These are phyloP conservation scores for Cinclus cinclus DNA, from an alignment of 2,113 vertebrate genomes.

Conservation along the genomic window DNA sequence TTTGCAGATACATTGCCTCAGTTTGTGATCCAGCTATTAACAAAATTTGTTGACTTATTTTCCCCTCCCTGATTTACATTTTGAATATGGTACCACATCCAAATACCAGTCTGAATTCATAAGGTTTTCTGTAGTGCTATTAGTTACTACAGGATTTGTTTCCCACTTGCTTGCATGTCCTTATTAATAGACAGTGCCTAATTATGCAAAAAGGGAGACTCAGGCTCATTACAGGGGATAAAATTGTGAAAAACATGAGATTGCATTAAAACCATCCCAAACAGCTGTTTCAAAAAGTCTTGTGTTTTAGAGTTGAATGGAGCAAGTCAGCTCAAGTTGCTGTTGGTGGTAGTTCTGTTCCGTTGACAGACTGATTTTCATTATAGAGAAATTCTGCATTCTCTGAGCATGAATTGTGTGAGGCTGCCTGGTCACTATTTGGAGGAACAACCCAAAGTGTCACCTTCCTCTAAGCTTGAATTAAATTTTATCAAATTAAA, in stretches of 20 bases:
- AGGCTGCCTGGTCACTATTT: not conserved
- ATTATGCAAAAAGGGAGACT: not conserved
- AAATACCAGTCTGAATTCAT: not conserved
- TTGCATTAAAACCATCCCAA: not conserved
- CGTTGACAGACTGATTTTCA: not conserved
- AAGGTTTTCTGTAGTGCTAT: not conserved
- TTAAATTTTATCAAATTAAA: not conserved
- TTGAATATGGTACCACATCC: not conserved
- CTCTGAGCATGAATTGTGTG: fast-evolving
- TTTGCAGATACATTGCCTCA: not conserved
- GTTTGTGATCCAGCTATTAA: not conserved
- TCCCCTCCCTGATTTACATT: not conserved
- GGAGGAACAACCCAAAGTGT: not conserved
- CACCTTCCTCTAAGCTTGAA: not conserved
- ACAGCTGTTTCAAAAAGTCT: not conserved
- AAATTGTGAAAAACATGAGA: not conserved
- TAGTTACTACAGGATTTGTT: not conserved
- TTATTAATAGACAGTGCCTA: not conserved
- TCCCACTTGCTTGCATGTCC: not conserved
- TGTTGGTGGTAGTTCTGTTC: not conserved
- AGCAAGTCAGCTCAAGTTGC: not conserved
- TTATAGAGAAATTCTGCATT: not conserved
- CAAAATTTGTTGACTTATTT: fast-evolving
- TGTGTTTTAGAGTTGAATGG: not conserved
- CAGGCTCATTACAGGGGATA: not conserved